Conservation (phyloP, 1,140 invertebrate species). For the Paraescarpia echinospica region DNA sequence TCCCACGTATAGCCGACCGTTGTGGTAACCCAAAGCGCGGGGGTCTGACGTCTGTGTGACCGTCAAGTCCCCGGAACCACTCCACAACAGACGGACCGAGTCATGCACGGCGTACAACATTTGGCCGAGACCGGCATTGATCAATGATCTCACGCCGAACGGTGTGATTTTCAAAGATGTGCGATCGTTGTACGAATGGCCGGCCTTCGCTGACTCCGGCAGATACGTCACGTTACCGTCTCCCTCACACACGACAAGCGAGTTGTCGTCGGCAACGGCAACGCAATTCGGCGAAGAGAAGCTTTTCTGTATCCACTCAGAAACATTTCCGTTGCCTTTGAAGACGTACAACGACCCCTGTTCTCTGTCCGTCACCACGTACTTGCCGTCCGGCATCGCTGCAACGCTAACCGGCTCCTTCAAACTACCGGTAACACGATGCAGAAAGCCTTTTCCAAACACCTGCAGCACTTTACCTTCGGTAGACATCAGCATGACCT, state of each 20-base stretch:
- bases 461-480: not conserved
- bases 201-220: not conserved
- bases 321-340: not conserved
- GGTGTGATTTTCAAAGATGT: not conserved
- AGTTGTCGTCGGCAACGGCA: not conserved
- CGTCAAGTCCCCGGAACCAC: not conserved
- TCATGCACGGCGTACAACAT: not conserved
- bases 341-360: not conserved
- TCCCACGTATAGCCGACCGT: not conserved
- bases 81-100: not conserved
- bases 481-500: not conserved
- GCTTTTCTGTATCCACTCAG: not conserved
- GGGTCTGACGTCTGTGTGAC: not conserved
- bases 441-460: not conserved
- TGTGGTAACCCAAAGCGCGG: not conserved
- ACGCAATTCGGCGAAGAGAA: not conserved
- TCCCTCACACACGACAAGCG: not conserved
- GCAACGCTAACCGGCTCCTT: not conserved
- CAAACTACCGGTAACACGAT: not conserved
- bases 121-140: not conserved
- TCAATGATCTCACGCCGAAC: not conserved
- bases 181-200: not conserved
- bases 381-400: not conserved
- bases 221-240: not conserved
- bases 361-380: not conserved